A percentile compares a stretch with the other conserved stretches of the same genome.
Evolutionary conservation across 2,888 invertebrate genomes (phyloP).

Genomic region (Pseudococcus longispinus): DNA sequence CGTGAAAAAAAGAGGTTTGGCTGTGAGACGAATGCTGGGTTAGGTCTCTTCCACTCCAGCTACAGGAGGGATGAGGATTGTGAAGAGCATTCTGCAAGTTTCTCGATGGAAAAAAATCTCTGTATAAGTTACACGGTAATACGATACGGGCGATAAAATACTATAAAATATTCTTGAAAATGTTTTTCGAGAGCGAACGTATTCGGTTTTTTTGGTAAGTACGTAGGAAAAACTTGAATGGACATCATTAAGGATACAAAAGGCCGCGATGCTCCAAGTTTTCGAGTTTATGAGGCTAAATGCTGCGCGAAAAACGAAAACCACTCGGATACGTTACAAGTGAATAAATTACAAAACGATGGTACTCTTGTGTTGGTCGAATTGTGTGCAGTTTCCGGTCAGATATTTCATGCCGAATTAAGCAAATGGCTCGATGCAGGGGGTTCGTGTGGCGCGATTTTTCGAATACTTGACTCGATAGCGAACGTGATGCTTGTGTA

Average conservation of each 20-base stretch:
- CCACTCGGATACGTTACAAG: constrained; percentile 40
- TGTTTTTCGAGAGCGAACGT: background rate
- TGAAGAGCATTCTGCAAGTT: background rate
- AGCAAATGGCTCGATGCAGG: constrained; percentile 23
- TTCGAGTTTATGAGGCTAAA: background rate
- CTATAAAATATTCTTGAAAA: constrained; percentile 47
- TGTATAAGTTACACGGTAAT: constrained; percentile 12
- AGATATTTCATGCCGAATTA: constrained; percentile 50
- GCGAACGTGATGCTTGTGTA: too few species aligned
- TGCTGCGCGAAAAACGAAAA: constrained; percentile 13
- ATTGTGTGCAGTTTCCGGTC: constrained; percentile 46
- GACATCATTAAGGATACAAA: constrained; percentile 46
- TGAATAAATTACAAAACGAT: constrained; percentile 52
- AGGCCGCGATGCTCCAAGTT: background rate
- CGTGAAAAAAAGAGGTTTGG: constrained; percentile 17
- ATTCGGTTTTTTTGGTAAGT: background rate
- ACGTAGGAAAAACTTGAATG: constrained; percentile 22
- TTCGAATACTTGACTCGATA: background rate
- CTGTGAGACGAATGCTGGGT: background rate
- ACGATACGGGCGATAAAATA: constrained; percentile 52
- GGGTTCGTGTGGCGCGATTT: background rate
- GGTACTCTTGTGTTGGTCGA: background rate
- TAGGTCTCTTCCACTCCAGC: background rate
- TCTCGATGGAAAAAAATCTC: background rate
- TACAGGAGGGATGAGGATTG: too few species aligned